Conservation (phyloP, 2,113 vertebrate genomes). For the Peromyscus californicus region DNA sequence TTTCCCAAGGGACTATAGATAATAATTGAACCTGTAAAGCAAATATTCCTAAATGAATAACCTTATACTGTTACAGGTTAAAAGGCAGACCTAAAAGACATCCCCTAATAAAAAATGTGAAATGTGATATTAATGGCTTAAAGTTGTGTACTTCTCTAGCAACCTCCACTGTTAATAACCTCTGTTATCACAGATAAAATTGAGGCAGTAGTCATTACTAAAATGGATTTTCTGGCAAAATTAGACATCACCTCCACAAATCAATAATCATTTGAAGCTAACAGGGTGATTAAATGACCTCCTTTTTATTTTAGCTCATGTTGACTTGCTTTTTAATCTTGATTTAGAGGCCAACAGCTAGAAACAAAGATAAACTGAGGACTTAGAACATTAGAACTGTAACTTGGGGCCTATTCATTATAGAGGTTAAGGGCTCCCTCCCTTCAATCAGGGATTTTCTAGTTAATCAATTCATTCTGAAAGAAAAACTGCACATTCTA, state of each 20-base stretch:
- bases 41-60: slow-evolving; percentile 75
- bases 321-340: slow-evolving; percentile 89
- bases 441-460: slow-evolving; percentile 80
- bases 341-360: slow-evolving; percentile 86
- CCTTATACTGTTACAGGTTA: slow-evolving; percentile 78
- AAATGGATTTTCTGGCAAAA: slow-evolving; percentile 91
- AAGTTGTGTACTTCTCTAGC: slow-evolving; percentile 84
- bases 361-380: slow-evolving; percentile 88
- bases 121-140: slow-evolving; percentile 86
- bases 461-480: slow-evolving; percentile 79
- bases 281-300: slow-evolving; percentile 90
- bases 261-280: slow-evolving; percentile 92
- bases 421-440: slow-evolving; percentile 79
- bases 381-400: slow-evolving; percentile 75
- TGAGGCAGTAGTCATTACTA: slow-evolving; percentile 88
- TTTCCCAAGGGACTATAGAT: slow-evolving; percentile 71
- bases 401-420: slow-evolving; percentile 75
- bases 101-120: slow-evolving; percentile 85
- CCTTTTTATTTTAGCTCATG: slow-evolving; percentile 88
- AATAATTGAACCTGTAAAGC: slow-evolving; percentile 83
- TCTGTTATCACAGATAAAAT: slow-evolving; percentile 87
- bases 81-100: slow-evolving; percentile 79
- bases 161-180: slow-evolving; percentile 88
- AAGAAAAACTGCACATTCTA: slow-evolving; percentile 76
- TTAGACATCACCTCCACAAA: slow-evolving; percentile 89